Conservation (phyloP, 2,797 vertebrate genomes). For the Acropternis orthonyx region DNA sequence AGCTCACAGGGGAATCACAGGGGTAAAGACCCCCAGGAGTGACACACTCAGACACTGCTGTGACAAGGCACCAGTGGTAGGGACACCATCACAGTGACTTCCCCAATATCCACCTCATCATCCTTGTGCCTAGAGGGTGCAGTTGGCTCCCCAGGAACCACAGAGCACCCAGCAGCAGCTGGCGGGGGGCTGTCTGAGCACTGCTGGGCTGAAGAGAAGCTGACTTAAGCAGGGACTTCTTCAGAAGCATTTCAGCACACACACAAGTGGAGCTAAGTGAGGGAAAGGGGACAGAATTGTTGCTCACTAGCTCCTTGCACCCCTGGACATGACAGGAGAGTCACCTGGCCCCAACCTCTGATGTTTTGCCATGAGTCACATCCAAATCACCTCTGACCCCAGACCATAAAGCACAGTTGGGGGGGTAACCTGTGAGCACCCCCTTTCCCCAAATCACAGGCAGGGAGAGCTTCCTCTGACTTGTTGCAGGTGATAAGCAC, state of each 20-base stretch:
- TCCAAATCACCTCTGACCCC: neutral
- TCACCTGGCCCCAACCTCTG: neutral
- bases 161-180: neutral
- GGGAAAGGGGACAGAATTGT: neutral
- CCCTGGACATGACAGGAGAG: neutral
- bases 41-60: fast-evolving
- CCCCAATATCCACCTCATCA: neutral
- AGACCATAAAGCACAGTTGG: neutral
- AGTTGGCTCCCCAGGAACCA: neutral
- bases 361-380: neutral
- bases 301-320: neutral
- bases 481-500: neutral
- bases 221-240: neutral
- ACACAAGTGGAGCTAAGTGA: fast-evolving
- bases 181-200: fast-evolving
- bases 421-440: neutral
- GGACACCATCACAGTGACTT: neutral
- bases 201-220: neutral
- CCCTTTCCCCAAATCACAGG: neutral
- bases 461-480: neutral
- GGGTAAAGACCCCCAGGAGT: neutral
- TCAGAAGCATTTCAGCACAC: neutral
- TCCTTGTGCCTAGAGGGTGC: neutral
- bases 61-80: neutral
- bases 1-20: neutral